Base-by-base conservation (phyloP, 2,113 vertebrate species). In the Ploceus nigricollis region DNA sequence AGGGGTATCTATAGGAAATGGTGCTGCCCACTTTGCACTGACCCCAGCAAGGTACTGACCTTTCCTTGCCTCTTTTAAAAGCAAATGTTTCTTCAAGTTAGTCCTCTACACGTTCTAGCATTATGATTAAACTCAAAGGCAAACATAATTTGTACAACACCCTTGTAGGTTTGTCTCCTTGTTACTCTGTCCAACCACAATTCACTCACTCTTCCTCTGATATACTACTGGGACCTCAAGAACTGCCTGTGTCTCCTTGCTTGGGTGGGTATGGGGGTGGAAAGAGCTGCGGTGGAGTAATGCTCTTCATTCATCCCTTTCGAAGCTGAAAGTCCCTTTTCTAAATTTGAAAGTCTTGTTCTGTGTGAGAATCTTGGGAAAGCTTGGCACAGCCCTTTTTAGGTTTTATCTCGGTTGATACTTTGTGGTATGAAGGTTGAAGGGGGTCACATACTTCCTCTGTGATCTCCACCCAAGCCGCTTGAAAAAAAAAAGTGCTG, bases 401-500 rank as follows among this genome's bases (percentile, higher is more conserved):
- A 83, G 39, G 31, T 83, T 86, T 93, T 56, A 81, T 78, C 31
- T 90, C 2, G 13, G 56, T 77, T 73, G 54, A 35, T 69, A 40
- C 18, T 23, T 85, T 72, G 54, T 53, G 37, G 56, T 82, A 66
- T 70, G 61, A 90, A 82, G 48, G 78, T 72, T 70, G 65, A 76
- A 94, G n/a, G 45, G 71, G 64, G 69, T 90, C 48, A 30, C 44
- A 57, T 50, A 91, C 73, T 93, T 95, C 93, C 91, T 95, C 44
- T 91, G 89, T 53, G 73, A 95, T 90, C 77, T 94, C 83, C 78
- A 89, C 83, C 83, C 87, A 93, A 82, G 88, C 73, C 7, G n/a
- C 81, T 73, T 87, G 35, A 83, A 92, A 92, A 71, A 89, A 66
- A 68, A 79, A 70, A 50, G 8, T 7, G 8, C n/a, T 15, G 11